Base-by-base conservation (phyloP, 2,888 invertebrate species). In the Notodonta ziczac region DNA sequence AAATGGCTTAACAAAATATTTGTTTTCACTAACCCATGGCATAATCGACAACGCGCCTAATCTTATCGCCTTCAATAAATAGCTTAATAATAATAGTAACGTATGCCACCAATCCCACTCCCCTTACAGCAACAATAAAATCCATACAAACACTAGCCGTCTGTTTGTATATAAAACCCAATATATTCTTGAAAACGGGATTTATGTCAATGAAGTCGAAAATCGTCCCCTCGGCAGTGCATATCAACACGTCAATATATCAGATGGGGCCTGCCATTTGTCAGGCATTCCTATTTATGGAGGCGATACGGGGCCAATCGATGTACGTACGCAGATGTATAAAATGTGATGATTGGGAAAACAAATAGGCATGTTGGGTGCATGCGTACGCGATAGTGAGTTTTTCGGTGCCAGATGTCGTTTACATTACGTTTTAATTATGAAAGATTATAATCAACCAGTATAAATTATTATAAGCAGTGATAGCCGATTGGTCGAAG, bases 201-300 rank as follows among this genome's bases (percentile, higher is more conserved):
- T 81, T 80, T 81, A 80, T 77, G 80, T 76, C 80, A 78, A 82
- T 81, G 81, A 81, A 81, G 77, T 80, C 69, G 74, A 75, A 72
- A 73, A 78, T 72, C 77, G 78, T 76, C 78, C 82, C 83, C 79
- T 80, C 78, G 72, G 75, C 82, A 74, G 73, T 78, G 77, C 81
- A 81, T 85, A 86, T 86, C 86, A 85, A 82, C 83, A 81, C 80
- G 78, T 81, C 84, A 77, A 80, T 86, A 86, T 83, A 85, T 86
- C 86, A 85, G 82, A 80, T 77, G 80, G 72, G 80, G 76, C 71
- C 77, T 73, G 78, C 82, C 84, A 85, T 86, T 86, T 86, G 85
- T 86, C 85, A 82, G 80, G 69, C 70, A 69, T 74, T 70, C 69
- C 82, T 84, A 82, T 85, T 83, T 84, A 82, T 82, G 79, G 79